phyloP scores from a whole-genome alignment of 2,888 invertebrate species.

The Ceraclea dissimilis region DNA sequence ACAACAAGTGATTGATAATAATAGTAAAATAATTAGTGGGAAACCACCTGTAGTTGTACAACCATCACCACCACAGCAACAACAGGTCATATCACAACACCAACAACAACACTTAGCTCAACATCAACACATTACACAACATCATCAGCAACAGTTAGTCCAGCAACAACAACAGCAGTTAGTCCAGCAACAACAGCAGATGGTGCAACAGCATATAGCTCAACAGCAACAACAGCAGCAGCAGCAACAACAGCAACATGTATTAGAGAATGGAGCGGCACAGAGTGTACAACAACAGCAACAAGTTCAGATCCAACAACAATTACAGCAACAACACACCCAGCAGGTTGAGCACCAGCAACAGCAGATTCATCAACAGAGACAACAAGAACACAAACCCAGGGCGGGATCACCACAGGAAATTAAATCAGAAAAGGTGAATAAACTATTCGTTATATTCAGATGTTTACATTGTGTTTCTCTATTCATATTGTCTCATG shows the following conservation, averaged over 20 bases:
- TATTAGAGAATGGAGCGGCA: conserved; percentile 1
- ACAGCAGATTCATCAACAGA: conserved; percentile 30
- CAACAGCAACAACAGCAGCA: conserved; percentile 11
- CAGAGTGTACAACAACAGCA: conserved; percentile 21
- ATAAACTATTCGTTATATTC: no score
- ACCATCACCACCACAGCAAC: not conserved
- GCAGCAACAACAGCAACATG: conserved; percentile 8
- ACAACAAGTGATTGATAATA: not conserved
- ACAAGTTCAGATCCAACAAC: conserved; percentile 10
- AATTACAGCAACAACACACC: conserved; percentile 10
- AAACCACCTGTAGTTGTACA: not conserved
- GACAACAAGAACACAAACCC: conserved; percentile 10
- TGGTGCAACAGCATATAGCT: conserved; percentile 6
- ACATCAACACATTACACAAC: not conserved
- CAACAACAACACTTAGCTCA: not conserved
- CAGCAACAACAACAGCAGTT: not conserved
- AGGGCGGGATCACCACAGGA: conserved; percentile 12
- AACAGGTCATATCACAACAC: not conserved
- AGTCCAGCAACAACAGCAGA: conserved; percentile 5
- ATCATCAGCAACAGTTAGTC: not conserved
- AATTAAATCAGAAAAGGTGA: conserved; percentile 9
- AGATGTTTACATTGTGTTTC: no score
- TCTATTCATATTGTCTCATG: no score
- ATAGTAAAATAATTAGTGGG: not conserved
- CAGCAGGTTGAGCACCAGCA: conserved; percentile 22